Evolutionary conservation across 1,140 invertebrate species (phyloP), one percentile per base, ranked within the genome.

Genomic region (Papilio dardanus): DNA sequence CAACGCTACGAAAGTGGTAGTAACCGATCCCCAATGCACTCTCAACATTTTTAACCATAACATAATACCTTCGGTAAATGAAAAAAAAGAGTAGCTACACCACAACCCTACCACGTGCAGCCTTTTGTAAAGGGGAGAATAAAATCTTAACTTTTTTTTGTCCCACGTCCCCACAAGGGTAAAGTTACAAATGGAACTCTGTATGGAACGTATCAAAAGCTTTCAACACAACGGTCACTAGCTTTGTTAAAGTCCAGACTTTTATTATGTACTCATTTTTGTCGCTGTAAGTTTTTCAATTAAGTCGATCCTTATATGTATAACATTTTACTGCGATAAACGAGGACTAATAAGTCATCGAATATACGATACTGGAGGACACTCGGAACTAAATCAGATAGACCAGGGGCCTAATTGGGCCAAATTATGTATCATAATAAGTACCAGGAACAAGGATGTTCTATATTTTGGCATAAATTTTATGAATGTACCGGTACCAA

Each of bases 51-150:
- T 92, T 90, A 62, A 54, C 88, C 87, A 86, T 81, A 89, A 86
- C 80, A 86, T 90, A 88, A 91, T 88, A 91, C 88, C 91, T 91
- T 88, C 83, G 77, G 89, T 82, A 85, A 84, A 91, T 83, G 78
- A 77, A 88, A 90, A 92, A 88, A 86, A 75, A 81, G 24, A 62
- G 54, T 62, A 82, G 73, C 76, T 87, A 82, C 84, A 90, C 90
- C 91, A 90, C 91, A 91, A 88, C 81, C 84, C 89, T 81, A 92
- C 89, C 91, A 93, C 91, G 91, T 93, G 90, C 91, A 93, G 79
- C 80, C 83, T 78, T 84, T 79, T 76, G 76, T 85, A 88, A 89
- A 87, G 88, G 89, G 83, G 46, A 84, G 84, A 82, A 82, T 83
- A 87, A 87, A 86, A 83, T 86, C 82, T 85, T 81, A 79, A 82